phyloP scores from a whole-genome alignment of 2,888 invertebrate genomes.

The Drosophila ezoana region DNA sequence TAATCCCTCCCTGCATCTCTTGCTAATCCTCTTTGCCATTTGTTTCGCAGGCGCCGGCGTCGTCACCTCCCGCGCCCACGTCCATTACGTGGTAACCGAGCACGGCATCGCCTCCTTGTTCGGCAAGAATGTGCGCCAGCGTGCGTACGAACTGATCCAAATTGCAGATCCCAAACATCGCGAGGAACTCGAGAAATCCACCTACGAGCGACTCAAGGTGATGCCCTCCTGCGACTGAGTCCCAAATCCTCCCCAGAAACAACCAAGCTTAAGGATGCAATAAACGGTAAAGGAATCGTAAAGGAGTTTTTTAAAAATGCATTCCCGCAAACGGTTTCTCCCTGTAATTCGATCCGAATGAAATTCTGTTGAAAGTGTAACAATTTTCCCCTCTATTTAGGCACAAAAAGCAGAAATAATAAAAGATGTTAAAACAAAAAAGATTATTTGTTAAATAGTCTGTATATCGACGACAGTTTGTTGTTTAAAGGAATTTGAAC shows the following conservation, averaged over 20 bases:
- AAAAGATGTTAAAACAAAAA: no score
- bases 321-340: background rate
- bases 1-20: accelerated
- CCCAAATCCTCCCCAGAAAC: no score
- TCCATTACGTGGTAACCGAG: conserved; percentile 97
- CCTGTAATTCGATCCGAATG: background rate
- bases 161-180: conserved; percentile 96
- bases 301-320: no score
- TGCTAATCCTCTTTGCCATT: background rate
- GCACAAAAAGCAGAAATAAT: no score
- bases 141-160: conserved; percentile 94
- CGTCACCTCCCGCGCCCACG: conserved; percentile 95
- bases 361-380: no score
- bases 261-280: no score
- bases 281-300: no score
- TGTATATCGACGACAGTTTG: no score
- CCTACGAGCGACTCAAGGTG: conserved; percentile 92
- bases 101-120: conserved; percentile 95
- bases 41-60: conserved; percentile 93
- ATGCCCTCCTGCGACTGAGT: conserved; percentile 87
- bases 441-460: no score
- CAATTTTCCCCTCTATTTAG: no score
- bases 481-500: no score
- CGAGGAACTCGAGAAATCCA: conserved; percentile 92
- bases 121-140: conserved; percentile 94